Percentiles rank a stretch among this genome's conserved stretches.
Evolutionary conservation across 2,113 vertebrate genomes (phyloP).

Genomic region (Dendrocopos noguchii): DNA sequence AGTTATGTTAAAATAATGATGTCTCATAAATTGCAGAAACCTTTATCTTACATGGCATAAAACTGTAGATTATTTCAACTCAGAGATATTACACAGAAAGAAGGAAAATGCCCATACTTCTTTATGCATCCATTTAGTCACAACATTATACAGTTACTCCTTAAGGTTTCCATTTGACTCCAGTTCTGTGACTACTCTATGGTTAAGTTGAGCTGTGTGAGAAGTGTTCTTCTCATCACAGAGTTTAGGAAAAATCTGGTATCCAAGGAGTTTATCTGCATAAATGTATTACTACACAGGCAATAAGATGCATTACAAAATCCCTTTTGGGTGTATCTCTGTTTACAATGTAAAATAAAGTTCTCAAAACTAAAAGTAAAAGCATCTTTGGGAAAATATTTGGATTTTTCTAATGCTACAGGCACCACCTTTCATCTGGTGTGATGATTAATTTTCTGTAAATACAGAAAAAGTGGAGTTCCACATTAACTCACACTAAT

Average conservation of each 20-base stretch:
- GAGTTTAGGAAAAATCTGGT: not conserved
- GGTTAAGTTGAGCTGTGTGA: not conserved
- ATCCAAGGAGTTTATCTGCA: not conserved
- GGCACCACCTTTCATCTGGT: not conserved
- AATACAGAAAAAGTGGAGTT: not conserved
- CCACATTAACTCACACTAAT: not conserved
- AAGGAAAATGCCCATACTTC: not conserved
- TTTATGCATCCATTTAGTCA: not conserved
- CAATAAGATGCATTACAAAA: not conserved
- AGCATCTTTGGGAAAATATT: not conserved
- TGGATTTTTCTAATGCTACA: not conserved
- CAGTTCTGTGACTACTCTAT: not conserved
- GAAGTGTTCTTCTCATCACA: not conserved
- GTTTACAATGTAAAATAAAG: conserved; percentile 8
- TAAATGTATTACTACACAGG: not conserved
- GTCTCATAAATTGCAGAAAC: not conserved
- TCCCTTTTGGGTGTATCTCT: not conserved
- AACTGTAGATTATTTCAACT: not conserved
- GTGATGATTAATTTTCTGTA: not conserved
- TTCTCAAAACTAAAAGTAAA: conserved; percentile 29
- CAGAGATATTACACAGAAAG: not conserved
- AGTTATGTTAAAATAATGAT: not conserved
- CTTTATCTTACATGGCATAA: not conserved
- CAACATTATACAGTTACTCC: not conserved
- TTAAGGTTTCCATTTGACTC: not conserved